Base-by-base conservation (phyloP, 1,140 invertebrate species). In the Drosophila auraria region DNA sequence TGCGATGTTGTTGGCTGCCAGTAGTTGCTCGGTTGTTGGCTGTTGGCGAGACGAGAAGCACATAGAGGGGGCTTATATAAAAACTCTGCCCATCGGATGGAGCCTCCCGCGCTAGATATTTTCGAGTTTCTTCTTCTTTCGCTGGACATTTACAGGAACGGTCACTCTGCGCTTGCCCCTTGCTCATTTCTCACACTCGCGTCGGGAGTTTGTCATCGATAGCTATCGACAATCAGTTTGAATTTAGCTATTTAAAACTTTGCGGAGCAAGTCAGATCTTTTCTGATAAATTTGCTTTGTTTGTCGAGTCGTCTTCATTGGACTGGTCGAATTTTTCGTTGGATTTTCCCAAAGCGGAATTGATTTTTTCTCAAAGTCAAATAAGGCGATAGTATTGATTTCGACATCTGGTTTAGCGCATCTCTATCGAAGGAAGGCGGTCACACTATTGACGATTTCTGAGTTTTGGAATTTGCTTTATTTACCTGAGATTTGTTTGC, bases 61-160 rank as follows among this genome's bases (percentile, higher is more conserved):
- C 49, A 36, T 54, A 50, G 57, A 70, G 68, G 68, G 68, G 40
- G 64, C 68, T 71, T 71, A 71, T 71, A 70, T 71, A 71, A 71
- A 70, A 69, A 71, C 63, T 71, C 68, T 70, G 47, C 50, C 49
- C 62, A 66, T 54, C 20, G 23, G 23, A 69, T 40, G 62, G 68
- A 70, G 20, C 40, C 58, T 58, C 60, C 23, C 49, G 23, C 49
- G 25, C 61, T 78, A 36, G 33, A 36, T 36, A 36, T 51, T 51
- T 51, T 51, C 50, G 25, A 51, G 11, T 51, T 50, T 51, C 50
- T 51, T 51, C 50, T 5, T 51, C 50, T 51, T 51, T 9, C 9
- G 9, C 50, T 51, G 50, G 25, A 51, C 25, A 51, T 51, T 51
- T 51, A 1, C 50, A 51, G 6, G 8, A 51, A 51, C 50, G 50